Conservation (phyloP, 2,113 vertebrate species). For the Triplophysa dalaica region DNA sequence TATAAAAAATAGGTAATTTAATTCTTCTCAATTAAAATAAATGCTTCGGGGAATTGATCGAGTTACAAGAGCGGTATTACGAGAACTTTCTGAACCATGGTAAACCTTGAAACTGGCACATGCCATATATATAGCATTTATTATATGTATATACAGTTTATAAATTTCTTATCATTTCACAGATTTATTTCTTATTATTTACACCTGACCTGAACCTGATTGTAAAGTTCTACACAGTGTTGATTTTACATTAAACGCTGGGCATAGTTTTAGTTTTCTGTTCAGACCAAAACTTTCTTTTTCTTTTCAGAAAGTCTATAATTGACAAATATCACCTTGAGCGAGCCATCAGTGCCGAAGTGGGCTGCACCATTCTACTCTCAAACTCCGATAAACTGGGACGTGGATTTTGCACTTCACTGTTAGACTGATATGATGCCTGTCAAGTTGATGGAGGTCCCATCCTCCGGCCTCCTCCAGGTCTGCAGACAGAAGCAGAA, state of each 20-base stretch:
- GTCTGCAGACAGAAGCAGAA: conserved; percentile 37
- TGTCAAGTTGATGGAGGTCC: conserved; percentile 54
- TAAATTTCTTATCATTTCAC: background rate
- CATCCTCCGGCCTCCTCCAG: conserved; percentile 35
- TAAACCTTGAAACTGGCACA: too few species aligned
- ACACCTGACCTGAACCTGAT: too few species aligned
- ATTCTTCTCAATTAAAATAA: too few species aligned
- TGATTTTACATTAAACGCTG: background rate
- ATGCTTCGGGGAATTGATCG: too few species aligned
- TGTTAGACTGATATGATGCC: conserved; percentile 40
- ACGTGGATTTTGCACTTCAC: conserved; percentile 20
- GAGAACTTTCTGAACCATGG: too few species aligned
- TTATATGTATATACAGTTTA: too few species aligned
- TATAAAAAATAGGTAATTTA: too few species aligned
- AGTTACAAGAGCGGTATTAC: too few species aligned
- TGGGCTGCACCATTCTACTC: background rate
- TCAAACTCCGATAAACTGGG: conserved; percentile 3
- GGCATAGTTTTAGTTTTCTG: background rate
- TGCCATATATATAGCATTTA: too few species aligned
- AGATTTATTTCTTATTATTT: too few species aligned
- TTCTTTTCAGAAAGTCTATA: conserved; percentile 27
- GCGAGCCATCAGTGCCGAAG: conserved; percentile 27
- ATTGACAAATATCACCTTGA: conserved; percentile 38
- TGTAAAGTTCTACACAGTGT: background rate
- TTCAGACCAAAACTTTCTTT: conserved; percentile 14